phyloP scores from a whole-genome alignment of 2,797 vertebrate species.

The Yasuhikotakia modesta region DNA sequence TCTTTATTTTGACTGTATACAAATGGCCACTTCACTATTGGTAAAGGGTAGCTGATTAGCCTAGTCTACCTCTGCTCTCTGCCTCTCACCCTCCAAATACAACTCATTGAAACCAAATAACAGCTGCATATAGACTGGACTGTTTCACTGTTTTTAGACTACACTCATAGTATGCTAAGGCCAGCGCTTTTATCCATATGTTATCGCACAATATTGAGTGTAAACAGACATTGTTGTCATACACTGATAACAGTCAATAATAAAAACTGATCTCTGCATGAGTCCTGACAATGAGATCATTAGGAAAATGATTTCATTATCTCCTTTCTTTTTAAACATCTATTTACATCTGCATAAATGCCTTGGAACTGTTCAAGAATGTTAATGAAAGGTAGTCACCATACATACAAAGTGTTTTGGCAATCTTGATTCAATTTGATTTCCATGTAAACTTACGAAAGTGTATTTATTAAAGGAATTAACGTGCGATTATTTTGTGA shows the following conservation, averaged over 20 bases:
- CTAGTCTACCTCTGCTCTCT: slow-evolving; percentile 11
- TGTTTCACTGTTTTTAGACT: slow-evolving; percentile 10
- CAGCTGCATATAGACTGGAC: slow-evolving; percentile 13
- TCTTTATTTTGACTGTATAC: slow-evolving; percentile 1
- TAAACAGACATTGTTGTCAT: slow-evolving; percentile 24
- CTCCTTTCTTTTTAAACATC: not conserved
- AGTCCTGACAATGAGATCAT: slow-evolving; percentile 43
- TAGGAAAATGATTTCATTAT: slow-evolving; percentile 43
- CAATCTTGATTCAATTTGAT: not conserved
- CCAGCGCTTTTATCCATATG: slow-evolving; percentile 22
- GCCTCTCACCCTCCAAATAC: not conserved
- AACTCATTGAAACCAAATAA: slow-evolving; percentile 20
- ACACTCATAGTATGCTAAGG: slow-evolving; percentile 3
- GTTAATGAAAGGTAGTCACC: slow-evolving; percentile 13
- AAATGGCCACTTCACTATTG: not conserved
- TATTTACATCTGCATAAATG: not conserved
- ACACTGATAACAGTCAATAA: slow-evolving; percentile 27
- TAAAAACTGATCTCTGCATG: slow-evolving; percentile 36
- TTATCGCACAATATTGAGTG: slow-evolving; percentile 10
- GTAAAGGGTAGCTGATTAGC: slow-evolving; percentile 8
- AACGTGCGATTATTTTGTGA: slow-evolving; percentile 10
- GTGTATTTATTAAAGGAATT: slow-evolving; percentile 18
- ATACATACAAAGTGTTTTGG: not conserved
- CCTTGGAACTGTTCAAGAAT: not conserved
- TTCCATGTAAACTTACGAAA: not conserved